Percentiles rank a stretch among this genome's conserved stretches.
Evolutionary conservation across 2,888 invertebrate species (phyloP).

Genomic region (Ptychoptera contaminata): DNA sequence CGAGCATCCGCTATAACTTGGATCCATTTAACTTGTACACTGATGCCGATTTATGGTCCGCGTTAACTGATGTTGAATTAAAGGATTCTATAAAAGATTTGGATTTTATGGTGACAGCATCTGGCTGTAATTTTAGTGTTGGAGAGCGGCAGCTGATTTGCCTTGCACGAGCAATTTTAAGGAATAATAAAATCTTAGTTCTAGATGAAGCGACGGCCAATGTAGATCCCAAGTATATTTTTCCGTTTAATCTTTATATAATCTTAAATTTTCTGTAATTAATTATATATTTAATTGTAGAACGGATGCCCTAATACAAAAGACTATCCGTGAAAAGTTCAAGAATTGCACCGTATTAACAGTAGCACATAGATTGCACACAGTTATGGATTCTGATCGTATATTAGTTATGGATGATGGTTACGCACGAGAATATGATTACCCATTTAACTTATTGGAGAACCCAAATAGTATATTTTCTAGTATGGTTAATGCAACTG

Average conservation of each 20-base stretch:
- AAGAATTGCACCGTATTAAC: conserved; percentile 73
- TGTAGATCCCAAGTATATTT: conserved; percentile 35
- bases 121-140: conserved; percentile 41
- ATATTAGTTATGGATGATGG: conserved; percentile 80
- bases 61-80: conserved; percentile 31
- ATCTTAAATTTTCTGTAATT: too few relatives aligned
- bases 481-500: conserved; percentile 57
- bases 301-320: conserved; percentile 73
- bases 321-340: conserved; percentile 66
- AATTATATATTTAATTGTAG: conserved; percentile 34
- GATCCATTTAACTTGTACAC: conserved; percentile 37
- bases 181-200: conserved; percentile 44
- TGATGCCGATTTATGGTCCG: conserved; percentile 25
- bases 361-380: conserved; percentile 81
- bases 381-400: conserved; percentile 83
- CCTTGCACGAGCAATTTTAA: conserved; percentile 46
- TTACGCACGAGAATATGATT: conserved; percentile 42
- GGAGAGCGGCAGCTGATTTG: conserved; percentile 33
- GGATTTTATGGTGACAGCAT: conserved; percentile 37
- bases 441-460: conserved; percentile 14
- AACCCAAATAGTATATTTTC: conserved; percentile 43
- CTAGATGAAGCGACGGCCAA: conserved; percentile 57
- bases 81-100: conserved; percentile 33
- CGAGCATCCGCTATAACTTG: conserved; percentile 44
- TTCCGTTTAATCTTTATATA: background rate